Evolutionary conservation across 1,140 invertebrate genomes (phyloP).

Genomic region (Nautilus pompilius): DNA sequence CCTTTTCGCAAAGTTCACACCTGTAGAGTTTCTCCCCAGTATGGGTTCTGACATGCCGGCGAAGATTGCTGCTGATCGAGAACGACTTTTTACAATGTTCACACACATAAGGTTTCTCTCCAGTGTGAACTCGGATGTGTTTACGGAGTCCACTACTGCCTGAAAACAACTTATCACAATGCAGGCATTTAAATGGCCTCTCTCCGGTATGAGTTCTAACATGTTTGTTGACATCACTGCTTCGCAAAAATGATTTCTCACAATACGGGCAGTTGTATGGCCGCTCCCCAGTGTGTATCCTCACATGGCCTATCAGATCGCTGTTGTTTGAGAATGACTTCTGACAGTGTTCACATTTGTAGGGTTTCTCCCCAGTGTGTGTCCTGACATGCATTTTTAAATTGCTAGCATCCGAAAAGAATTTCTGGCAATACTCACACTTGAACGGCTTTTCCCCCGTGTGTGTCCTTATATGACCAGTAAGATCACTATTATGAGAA

Average conservation of each 20-base stretch:
- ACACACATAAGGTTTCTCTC: neutral
- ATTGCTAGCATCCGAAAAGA: conserved; percentile 64
- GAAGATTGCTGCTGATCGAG: neutral
- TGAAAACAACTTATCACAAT: neutral
- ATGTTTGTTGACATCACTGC: neutral
- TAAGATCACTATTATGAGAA: conserved; percentile 15
- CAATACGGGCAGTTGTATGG: neutral
- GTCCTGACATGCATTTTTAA: conserved; percentile 8
- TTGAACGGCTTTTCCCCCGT: conserved; percentile 16
- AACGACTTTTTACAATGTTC: neutral
- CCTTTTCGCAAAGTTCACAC: too few species aligned
- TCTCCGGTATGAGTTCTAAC: neutral
- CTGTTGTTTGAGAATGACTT: conserved; percentile 7
- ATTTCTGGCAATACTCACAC: conserved; percentile 71
- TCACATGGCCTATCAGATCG: conserved; percentile 66
- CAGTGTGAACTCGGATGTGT: neutral
- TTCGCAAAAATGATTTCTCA: neutral
- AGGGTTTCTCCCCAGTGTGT: conserved; percentile 10
- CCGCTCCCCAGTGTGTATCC: conserved; percentile 79
- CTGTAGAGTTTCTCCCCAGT: too few species aligned
- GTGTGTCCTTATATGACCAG: conserved; percentile 29
- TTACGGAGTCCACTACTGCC: neutral
- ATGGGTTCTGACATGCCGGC: neutral
- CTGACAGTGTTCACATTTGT: neutral
- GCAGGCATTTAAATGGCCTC: neutral